Percentiles rank a stretch among this genome's conserved stretches.
Evolutionary conservation across 2,888 invertebrate genomes (phyloP).

Genomic region (Automeris io): DNA sequence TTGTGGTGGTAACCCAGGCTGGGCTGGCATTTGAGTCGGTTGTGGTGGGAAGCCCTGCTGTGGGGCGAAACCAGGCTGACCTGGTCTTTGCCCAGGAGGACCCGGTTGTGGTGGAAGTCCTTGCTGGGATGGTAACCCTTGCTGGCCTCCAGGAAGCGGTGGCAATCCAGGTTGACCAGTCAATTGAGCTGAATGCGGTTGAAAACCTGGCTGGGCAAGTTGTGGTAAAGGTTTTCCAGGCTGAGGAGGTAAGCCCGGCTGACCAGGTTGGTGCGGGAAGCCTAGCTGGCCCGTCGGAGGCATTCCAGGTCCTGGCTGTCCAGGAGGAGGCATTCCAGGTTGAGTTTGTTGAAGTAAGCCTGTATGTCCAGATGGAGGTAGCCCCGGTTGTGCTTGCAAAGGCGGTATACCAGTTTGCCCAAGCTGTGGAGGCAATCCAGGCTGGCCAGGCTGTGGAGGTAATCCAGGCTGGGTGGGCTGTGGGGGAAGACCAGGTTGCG

Average conservation of each 20-base stretch:
- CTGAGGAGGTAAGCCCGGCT: constrained; percentile 22
- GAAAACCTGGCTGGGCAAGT: constrained; percentile 21
- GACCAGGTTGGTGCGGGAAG: constrained; percentile 23
- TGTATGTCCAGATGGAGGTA: constrained; percentile 19
- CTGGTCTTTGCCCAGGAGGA: constrained; percentile 19
- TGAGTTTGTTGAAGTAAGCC: too few relatives aligned
- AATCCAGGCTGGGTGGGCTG: constrained; percentile 26
- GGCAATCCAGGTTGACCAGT: constrained; percentile 19
- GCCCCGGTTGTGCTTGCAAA: constrained; percentile 20
- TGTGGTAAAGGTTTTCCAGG: constrained; percentile 18
- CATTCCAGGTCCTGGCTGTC: too few relatives aligned
- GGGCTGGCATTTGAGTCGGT: constrained; percentile 16
- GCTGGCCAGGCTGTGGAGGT: constrained; percentile 21
- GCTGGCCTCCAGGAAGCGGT: constrained; percentile 19
- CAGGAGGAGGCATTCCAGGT: constrained; percentile 21
- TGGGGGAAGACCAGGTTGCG: constrained; percentile 19
- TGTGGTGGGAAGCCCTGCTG: constrained; percentile 22
- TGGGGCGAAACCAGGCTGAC: constrained; percentile 15
- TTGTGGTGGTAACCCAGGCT: constrained; percentile 22
- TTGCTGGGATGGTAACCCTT: constrained; percentile 9
- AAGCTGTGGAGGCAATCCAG: constrained; percentile 18
- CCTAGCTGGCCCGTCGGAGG: constrained; percentile 23
- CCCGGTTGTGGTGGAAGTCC: constrained; percentile 22
- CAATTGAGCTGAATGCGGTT: constrained; percentile 22
- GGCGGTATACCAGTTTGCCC: too few relatives aligned